phyloP scores from a whole-genome alignment of 1,140 invertebrate genomes.

The Zaprionus tsacasi region DNA sequence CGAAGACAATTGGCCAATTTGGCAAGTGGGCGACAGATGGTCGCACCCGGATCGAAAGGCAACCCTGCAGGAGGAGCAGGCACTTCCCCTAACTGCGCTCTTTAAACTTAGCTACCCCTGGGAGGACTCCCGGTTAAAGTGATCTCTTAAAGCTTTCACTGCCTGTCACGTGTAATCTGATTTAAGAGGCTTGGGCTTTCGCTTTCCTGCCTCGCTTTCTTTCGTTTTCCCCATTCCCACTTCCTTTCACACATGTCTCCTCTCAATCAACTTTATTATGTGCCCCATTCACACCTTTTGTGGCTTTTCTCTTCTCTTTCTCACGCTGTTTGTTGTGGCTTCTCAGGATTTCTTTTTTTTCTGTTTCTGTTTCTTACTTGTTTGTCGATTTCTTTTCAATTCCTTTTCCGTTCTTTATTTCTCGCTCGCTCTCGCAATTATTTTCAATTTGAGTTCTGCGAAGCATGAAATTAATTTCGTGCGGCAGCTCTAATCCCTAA shows the following conservation, averaged over 20 bases:
- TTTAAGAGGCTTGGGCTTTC: slow-evolving; percentile 9
- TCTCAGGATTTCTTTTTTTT: background rate
- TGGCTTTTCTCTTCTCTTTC: slow-evolving; percentile 10
- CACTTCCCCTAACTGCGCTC: background rate
- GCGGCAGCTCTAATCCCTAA: slow-evolving; percentile 27
- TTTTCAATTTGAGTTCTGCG: slow-evolving; percentile 68
- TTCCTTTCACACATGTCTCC: background rate
- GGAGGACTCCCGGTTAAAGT: background rate
- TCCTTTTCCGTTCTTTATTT: background rate
- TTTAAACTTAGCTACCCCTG: background rate
- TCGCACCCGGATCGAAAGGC: background rate
- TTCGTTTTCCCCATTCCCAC: too few relatives aligned
- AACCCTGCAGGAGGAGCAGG: background rate
- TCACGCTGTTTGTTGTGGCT: background rate
- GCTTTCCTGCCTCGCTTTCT: background rate
- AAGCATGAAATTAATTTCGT: slow-evolving; percentile 78
- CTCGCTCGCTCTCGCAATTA: slow-evolving; percentile 51
- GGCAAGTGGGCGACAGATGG: background rate
- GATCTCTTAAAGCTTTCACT: background rate
- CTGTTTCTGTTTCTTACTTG: background rate
- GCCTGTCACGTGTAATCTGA: slow-evolving; percentile 1
- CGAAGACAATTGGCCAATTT: slow-evolving; percentile 9
- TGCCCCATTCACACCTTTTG: slow-evolving; percentile 33
- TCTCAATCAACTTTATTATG: slow-evolving; percentile 26
- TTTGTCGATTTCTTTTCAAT: background rate